phyloP scores from a whole-genome alignment of 2,888 invertebrate genomes.

The Nyleta sp. region DNA sequence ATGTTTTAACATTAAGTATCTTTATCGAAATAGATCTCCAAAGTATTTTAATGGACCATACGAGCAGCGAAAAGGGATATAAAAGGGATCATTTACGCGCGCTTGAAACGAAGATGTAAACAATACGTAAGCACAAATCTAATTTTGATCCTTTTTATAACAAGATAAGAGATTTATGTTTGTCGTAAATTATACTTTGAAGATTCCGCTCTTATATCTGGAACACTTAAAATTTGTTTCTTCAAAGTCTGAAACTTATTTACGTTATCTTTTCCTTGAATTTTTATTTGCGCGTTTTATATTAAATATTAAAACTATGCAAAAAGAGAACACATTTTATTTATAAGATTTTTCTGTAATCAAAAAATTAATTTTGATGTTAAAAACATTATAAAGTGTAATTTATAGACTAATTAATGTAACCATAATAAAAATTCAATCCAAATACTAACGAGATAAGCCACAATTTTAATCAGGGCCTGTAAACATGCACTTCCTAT shows the following conservation, averaged over 20 bases:
- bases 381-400: too few relatives aligned
- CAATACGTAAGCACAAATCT: conserved; percentile 25
- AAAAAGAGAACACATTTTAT: neutral
- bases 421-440: too few relatives aligned
- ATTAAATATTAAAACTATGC: neutral
- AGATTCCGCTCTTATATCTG: conserved; percentile 8
- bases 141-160: conserved; percentile 38
- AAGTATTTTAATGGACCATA: conserved; percentile 22
- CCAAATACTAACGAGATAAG: too few relatives aligned
- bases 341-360: too few relatives aligned
- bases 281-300: conserved; percentile 9
- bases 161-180: conserved; percentile 31
- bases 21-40: neutral
- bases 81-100: conserved; percentile 30
- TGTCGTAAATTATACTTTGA: conserved; percentile 27
- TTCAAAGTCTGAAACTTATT: neutral
- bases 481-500: too few relatives aligned
- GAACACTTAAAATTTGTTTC: conserved; percentile 28
- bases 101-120: conserved; percentile 19
- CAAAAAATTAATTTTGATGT: too few relatives aligned
- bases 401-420: too few relatives aligned
- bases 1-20: neutral
- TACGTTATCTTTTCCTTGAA: conserved; percentile 2
- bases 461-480: too few relatives aligned
- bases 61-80: conserved; percentile 13